These are phyloP conservation scores for Acrocyrtus sp. DNA, from an alignment of 2,888 invertebrate species.

Conservation along the genomic window DNA sequence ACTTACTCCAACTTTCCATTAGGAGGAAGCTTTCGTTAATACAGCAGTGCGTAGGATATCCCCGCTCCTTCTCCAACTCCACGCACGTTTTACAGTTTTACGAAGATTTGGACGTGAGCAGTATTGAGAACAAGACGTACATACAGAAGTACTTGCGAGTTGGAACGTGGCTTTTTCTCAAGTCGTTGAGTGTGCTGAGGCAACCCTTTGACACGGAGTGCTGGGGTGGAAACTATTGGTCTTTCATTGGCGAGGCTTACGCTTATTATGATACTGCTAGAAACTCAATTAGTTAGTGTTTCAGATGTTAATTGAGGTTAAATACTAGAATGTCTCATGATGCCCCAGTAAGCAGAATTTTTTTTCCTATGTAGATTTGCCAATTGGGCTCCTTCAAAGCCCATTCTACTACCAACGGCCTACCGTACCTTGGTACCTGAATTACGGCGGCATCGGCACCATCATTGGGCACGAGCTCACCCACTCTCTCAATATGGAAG, in stretches of 20 bases:
- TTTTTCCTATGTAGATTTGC: conserved; percentile 50
- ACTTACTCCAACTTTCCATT: conserved; percentile 39
- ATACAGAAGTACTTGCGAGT: conserved; percentile 44
- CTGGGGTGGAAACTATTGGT: conserved; percentile 39
- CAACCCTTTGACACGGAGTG: conserved; percentile 51
- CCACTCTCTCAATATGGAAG: conserved; percentile 52
- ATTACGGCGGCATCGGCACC: conserved; percentile 50
- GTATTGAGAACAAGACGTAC: conserved; percentile 23
- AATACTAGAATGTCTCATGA: background rate
- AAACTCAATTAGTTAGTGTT: conserved; percentile 55
- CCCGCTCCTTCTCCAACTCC: conserved; percentile 31
- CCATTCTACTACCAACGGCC: conserved; percentile 51
- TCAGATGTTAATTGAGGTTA: background rate
- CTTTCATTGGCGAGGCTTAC: conserved; percentile 55
- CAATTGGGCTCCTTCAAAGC: conserved; percentile 51
- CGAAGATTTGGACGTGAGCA: conserved; percentile 23
- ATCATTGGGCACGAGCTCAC: conserved; percentile 55
- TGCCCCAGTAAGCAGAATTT: too few relatives aligned
- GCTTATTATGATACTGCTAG: conserved; percentile 57
- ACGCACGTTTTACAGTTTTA: conserved; percentile 43
- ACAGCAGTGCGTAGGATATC: conserved; percentile 54
- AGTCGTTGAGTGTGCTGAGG: conserved; percentile 30
- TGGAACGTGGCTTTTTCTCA: conserved; percentile 48
- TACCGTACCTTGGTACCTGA: conserved; percentile 37
- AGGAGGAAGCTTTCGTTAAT: conserved; percentile 31